phyloP scores from a whole-genome alignment of 1,140 invertebrate species.

The Armadillidium nasatum region DNA sequence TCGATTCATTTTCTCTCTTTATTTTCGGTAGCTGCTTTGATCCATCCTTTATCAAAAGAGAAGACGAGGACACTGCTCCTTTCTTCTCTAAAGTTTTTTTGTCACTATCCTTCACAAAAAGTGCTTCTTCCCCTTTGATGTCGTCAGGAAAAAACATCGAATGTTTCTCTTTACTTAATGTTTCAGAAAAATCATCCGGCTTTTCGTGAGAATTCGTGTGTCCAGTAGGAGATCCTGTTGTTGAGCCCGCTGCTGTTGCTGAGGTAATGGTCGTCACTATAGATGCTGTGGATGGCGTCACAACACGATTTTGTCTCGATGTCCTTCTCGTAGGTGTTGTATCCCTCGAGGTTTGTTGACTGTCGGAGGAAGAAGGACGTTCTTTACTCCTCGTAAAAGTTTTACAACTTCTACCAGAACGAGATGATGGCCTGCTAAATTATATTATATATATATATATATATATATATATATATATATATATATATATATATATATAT shows the following conservation, averaged over 20 bases:
- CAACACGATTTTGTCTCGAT: neutral
- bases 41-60: neutral
- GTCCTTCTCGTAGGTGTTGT: neutral
- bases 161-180: neutral
- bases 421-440: neutral
- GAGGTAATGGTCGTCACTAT: neutral
- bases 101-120: neutral
- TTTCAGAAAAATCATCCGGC: neutral
- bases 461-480: no score
- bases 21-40: neutral
- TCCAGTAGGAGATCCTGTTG: neutral
- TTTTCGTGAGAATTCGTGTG: neutral
- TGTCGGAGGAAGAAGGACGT: neutral
- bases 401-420: neutral
- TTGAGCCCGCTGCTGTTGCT: neutral
- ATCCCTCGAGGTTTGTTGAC: neutral
- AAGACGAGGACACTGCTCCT: neutral
- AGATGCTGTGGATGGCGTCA: neutral
- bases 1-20: neutral
- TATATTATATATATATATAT: neutral
- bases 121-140: neutral
- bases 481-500: no score
- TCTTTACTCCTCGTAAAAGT: neutral
- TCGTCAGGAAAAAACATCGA: neutral
- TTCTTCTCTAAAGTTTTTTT: neutral